These are phyloP conservation scores for Amphipyra berbera DNA, from an alignment of 2,888 invertebrate genomes.

Conservation along the genomic window DNA sequence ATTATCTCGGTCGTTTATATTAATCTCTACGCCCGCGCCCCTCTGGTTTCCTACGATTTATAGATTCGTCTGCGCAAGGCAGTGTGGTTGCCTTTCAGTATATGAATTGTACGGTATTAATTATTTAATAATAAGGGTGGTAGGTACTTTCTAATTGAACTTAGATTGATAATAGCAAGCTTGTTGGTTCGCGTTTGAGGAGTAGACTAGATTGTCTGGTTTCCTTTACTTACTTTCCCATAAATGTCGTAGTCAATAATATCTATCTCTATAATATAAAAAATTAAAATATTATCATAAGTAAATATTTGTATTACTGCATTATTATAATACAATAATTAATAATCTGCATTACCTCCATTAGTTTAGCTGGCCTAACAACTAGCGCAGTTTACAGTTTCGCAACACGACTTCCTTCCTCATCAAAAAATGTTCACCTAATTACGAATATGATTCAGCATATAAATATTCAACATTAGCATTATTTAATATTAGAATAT, in stretches of 20 bases:
- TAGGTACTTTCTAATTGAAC: no score
- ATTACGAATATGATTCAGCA: slow-evolving; percentile 26
- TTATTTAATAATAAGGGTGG: slow-evolving; percentile 2
- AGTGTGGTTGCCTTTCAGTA: slow-evolving; percentile 23
- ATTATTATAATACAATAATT: no score
- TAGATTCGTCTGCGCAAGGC: slow-evolving; percentile 22
- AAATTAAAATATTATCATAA: no score
- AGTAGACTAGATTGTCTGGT: no score
- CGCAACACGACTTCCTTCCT: slow-evolving; percentile 51
- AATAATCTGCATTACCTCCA: no score
- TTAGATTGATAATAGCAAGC: no score
- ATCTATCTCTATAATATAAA: no score
- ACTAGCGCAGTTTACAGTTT: slow-evolving; percentile 16
- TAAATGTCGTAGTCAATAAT: no score
- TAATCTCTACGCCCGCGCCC: slow-evolving; percentile 34
- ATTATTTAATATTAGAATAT: not conserved
- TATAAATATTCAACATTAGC: slow-evolving; percentile 1
- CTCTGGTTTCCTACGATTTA: slow-evolving; percentile 22
- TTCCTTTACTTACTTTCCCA: no score
- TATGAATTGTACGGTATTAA: slow-evolving; percentile 13
- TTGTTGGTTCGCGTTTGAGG: no score
- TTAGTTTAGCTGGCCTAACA: not conserved
- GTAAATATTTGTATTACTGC: no score
- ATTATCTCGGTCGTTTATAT: slow-evolving; percentile 43
- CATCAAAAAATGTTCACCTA: slow-evolving; percentile 44